Conservation (phyloP, 2,113 vertebrate species). For the Engraulis encrasicolus region DNA sequence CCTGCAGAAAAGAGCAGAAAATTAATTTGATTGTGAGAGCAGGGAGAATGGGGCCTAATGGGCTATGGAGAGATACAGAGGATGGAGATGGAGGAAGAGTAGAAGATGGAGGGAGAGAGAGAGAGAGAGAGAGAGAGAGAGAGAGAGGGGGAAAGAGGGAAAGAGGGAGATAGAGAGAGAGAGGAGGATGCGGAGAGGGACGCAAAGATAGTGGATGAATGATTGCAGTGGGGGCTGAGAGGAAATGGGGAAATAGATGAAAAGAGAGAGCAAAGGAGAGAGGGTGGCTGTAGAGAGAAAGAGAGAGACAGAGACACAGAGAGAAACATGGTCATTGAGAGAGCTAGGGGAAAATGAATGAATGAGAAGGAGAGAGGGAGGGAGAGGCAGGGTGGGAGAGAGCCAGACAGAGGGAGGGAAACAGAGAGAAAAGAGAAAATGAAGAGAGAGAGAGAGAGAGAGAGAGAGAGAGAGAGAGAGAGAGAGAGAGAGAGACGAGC, state of each 20-base stretch:
- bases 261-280: too few species aligned
- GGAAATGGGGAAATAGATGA: too few species aligned
- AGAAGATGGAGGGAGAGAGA: too few species aligned
- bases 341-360: background rate
- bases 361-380: background rate
- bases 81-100: too few species aligned
- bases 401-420: background rate
- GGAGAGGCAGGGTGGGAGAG: background rate
- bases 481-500: constrained; percentile 44
- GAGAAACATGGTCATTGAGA: background rate
- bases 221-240: constrained; percentile 57
- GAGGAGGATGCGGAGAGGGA: constrained; percentile 46
- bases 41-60: too few species aligned
- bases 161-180: constrained; percentile 54
- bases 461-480: background rate
- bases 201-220: constrained; percentile 70
- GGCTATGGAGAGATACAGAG: too few species aligned
- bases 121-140: too few species aligned
- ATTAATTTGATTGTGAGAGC: too few species aligned
- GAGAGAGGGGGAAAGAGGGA: too few species aligned
- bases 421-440: background rate
- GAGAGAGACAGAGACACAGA: background rate
- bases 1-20: too few species aligned
- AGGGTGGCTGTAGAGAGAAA: background rate
- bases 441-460: background rate